Percentiles rank a stretch among this genome's conserved stretches.
These are phyloP conservation scores for Morinoia aosen DNA, from an alignment of 2,888 invertebrate genomes.

Conservation along the genomic window DNA sequence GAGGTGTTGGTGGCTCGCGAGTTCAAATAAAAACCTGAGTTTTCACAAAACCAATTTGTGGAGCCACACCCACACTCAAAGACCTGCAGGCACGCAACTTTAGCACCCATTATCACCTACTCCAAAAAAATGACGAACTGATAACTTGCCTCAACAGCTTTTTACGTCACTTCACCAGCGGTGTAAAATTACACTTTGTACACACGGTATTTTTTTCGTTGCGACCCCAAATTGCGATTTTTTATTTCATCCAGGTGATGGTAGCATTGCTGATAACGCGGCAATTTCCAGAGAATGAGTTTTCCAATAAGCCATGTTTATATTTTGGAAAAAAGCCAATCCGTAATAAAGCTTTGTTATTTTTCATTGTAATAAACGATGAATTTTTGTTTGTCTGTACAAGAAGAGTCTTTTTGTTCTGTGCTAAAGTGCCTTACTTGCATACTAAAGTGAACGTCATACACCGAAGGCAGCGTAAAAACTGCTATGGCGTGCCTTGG, in stretches of 20 bases:
- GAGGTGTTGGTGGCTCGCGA: background rate
- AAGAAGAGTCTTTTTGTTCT: no score
- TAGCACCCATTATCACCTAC: background rate
- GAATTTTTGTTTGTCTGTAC: background rate
- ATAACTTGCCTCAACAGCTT: background rate
- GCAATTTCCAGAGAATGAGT: background rate
- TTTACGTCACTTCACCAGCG: background rate
- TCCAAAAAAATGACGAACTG: background rate
- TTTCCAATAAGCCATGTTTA: background rate
- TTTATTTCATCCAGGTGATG: background rate
- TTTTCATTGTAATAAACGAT: background rate
- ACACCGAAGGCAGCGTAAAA: background rate
- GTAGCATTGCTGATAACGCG: background rate
- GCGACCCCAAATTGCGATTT: background rate
- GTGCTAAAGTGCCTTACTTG: background rate
- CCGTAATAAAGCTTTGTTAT: background rate
- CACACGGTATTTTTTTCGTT: background rate
- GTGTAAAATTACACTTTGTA: background rate
- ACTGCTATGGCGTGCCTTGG: background rate
- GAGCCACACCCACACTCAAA: background rate
- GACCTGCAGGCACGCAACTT: background rate
- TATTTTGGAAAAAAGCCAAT: background rate
- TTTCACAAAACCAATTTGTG: background rate
- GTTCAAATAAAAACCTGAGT: background rate
- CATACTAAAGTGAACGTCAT: background rate